Conservation (phyloP, 2,797 vertebrate species). For the Cephalopachus bancanus region DNA sequence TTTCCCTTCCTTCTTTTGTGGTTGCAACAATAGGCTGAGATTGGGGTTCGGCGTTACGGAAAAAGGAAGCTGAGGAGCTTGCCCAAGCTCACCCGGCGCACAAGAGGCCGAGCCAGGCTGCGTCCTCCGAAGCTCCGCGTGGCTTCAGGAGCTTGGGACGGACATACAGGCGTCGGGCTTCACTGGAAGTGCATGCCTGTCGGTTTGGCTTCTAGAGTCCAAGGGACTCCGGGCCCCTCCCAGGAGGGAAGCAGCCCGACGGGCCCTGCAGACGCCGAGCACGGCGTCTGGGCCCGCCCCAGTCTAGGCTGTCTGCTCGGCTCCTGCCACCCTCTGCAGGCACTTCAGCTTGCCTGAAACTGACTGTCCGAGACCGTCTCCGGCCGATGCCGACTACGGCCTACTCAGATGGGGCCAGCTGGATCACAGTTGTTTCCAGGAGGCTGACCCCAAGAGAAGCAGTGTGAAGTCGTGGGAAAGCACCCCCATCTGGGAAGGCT, state of each 20-base stretch:
- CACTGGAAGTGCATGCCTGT: not conserved
- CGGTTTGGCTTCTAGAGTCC: not conserved
- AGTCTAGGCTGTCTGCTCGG: not conserved
- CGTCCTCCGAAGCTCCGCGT: not conserved
- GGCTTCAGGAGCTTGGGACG: not conserved
- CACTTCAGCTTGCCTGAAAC: not conserved
- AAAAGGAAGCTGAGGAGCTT: not conserved
- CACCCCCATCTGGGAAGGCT: no score
- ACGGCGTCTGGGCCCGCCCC: not conserved
- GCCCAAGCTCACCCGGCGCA: not conserved
- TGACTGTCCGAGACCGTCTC: not conserved
- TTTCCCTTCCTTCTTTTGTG: not conserved
- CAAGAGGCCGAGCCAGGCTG: not conserved
- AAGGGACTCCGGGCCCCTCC: not conserved
- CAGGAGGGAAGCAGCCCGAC: not conserved
- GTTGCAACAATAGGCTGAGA: not conserved
- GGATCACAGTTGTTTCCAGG: not conserved
- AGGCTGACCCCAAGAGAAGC: not conserved
- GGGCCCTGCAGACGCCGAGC: not conserved
- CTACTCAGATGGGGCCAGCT: not conserved
- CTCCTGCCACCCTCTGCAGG: no score
- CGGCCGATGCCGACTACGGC: not conserved
- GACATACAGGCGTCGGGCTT: not conserved
- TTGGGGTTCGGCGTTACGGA: not conserved
- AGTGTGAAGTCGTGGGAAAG: no score